A percentile compares a stretch with the other conserved stretches of the same genome.
phyloP scores from a whole-genome alignment of 2,797 vertebrate genomes.

The Vespertilio murinus region DNA sequence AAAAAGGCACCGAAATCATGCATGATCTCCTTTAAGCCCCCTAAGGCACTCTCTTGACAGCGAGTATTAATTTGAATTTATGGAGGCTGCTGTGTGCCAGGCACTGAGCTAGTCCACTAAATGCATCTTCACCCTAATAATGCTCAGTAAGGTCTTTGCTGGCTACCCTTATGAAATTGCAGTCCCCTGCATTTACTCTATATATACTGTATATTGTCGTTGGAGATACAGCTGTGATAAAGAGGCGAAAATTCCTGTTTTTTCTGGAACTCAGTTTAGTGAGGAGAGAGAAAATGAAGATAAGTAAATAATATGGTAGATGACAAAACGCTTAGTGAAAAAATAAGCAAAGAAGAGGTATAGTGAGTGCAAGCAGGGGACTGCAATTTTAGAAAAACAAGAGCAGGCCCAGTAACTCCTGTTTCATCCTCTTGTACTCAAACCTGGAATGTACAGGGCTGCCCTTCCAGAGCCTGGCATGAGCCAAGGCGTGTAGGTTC shows the following conservation, averaged over 20 bases:
- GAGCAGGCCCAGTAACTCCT: conserved; percentile 64
- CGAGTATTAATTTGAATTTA: conserved; percentile 6
- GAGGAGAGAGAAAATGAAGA: neutral
- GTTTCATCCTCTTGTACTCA: conserved; percentile 93
- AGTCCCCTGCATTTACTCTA: neutral
- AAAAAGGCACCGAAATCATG: neutral
- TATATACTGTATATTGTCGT: neutral
- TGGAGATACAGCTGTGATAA: neutral
- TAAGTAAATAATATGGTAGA: neutral
- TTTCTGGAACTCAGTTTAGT: neutral
- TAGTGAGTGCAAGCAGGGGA: neutral
- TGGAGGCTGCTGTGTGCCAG: neutral
- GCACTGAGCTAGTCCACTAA: neutral
- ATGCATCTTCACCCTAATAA: neutral
- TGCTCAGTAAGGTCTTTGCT: neutral
- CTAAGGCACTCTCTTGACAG: neutral
- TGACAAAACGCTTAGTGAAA: neutral
- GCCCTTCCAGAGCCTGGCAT: conserved; percentile 69
- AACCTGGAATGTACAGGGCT: conserved; percentile 87
- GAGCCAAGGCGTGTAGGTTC: conserved; percentile 91
- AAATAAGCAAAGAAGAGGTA: neutral
- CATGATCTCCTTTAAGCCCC: neutral
- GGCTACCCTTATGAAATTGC: neutral
- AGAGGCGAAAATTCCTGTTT: neutral
- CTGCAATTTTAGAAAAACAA: neutral